A percentile compares a stretch with the other conserved stretches of the same genome.
phyloP scores from a whole-genome alignment of 2,797 vertebrate genomes.

The Yasuhikotakia modesta region DNA sequence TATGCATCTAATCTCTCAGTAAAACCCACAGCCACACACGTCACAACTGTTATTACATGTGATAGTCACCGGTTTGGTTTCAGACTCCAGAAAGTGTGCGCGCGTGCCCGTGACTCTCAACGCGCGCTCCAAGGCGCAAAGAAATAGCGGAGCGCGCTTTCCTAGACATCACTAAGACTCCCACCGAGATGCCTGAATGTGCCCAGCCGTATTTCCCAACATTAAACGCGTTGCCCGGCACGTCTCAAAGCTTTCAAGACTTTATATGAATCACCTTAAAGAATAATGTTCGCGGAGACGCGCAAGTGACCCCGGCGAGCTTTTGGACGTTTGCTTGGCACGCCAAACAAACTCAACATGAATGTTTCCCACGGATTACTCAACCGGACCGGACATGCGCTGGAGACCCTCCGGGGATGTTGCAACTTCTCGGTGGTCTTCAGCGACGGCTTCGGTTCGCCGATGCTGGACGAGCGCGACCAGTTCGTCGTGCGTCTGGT shows the following conservation, averaged over 20 bases:
- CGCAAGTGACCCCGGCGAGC: conserved; percentile 23
- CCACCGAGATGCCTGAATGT: conserved; percentile 2
- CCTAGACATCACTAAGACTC: conserved; percentile 5
- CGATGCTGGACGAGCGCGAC: conserved; percentile 56
- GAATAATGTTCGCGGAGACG: background rate
- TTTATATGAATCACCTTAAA: background rate
- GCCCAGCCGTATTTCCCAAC: background rate
- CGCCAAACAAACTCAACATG: conserved; percentile 24
- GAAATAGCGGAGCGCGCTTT: conserved; percentile 14
- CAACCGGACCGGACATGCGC: conserved; percentile 38
- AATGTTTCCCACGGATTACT: conserved; percentile 49
- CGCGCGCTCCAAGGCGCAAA: conserved; percentile 10
- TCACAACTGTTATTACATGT: too few relatives aligned
- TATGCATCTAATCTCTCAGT: too few relatives aligned
- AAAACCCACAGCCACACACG: too few relatives aligned
- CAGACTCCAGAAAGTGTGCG: conserved; percentile 3
- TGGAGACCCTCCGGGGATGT: conserved; percentile 51
- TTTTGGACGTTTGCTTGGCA: conserved; percentile 4
- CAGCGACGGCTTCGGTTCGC: conserved; percentile 41
- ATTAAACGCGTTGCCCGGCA: too few relatives aligned
- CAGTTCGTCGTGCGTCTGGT: conserved; percentile 60
- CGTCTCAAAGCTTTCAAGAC: background rate
- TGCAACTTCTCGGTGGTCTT: conserved; percentile 56
- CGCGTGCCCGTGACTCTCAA: conserved; percentile 12
- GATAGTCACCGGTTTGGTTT: too few relatives aligned